Percentiles rank a stretch among this genome's conserved stretches.
phyloP scores from a whole-genome alignment of 37 sponge, comb jelly and placozoan species.

The Tethya wilhelma region DNA sequence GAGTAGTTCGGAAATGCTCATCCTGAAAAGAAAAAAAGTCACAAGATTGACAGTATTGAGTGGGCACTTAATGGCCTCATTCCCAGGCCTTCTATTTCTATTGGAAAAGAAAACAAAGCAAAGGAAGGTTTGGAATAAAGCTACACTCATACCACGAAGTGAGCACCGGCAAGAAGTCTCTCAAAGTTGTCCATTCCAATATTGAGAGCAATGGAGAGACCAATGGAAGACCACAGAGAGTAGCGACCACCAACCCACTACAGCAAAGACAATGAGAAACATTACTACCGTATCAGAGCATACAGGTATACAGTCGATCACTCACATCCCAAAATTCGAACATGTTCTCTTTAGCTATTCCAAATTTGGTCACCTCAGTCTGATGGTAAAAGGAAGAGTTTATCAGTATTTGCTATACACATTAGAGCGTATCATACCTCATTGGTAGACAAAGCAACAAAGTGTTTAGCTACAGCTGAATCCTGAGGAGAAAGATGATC shows the following conservation, averaged over 20 bases:
- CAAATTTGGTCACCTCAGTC: conserved; percentile 93
- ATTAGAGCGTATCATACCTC: conserved; percentile 49
- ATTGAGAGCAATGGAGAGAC: conserved; percentile 88
- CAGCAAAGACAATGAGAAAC: neutral
- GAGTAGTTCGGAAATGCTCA: too few relatives aligned
- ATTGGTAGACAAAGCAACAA: conserved; percentile 99
- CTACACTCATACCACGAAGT: conserved; percentile 70
- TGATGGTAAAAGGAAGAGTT: conserved; percentile 11
- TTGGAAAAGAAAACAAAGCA: too few relatives aligned
- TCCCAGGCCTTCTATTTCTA: too few relatives aligned
- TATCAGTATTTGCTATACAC: neutral
- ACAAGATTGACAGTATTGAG: too few relatives aligned
- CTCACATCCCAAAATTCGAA: conserved; percentile 98
- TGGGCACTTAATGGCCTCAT: too few relatives aligned
- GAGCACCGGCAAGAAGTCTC: conserved; percentile 93
- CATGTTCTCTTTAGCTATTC: conserved; percentile 96
- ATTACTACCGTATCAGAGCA: neutral
- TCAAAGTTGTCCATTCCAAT: conserved; percentile 97
- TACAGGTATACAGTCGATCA: neutral
- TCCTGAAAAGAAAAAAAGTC: too few relatives aligned
- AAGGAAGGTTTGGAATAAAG: too few relatives aligned
- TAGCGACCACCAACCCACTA: conserved; percentile 99
- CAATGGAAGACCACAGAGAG: conserved; percentile 98
- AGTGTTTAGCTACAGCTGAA: conserved; percentile 96
- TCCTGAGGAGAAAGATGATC: conserved; percentile 39